These are phyloP conservation scores for Naso thynnoides DNA, from an alignment of 2,797 vertebrate genomes.

Conservation along the genomic window DNA sequence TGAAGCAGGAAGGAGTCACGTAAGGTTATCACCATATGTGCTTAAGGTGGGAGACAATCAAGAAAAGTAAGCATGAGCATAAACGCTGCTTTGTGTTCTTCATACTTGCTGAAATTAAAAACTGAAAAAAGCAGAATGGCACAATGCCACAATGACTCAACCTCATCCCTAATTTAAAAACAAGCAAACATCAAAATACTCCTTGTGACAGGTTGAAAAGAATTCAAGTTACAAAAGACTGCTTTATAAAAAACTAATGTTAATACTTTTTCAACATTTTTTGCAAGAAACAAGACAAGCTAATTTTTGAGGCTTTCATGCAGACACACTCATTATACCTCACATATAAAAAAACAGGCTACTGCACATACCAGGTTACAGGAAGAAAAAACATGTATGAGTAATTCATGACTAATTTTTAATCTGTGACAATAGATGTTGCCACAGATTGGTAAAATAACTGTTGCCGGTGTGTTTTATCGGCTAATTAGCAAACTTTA, in stretches of 20 bases:
- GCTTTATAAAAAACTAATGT: too few relatives aligned
- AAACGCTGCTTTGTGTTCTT: constrained; percentile 6
- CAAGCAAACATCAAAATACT: constrained; percentile 15
- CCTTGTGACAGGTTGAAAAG: constrained; percentile 8
- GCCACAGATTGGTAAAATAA: too few relatives aligned
- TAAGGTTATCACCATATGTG: constrained; percentile 23
- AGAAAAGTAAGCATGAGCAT: constrained; percentile 8
- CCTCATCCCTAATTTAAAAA: constrained; percentile 7
- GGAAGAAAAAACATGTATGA: too few relatives aligned
- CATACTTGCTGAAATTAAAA: constrained; percentile 7
- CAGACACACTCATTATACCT: background rate
- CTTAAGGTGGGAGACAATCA: constrained; percentile 6
- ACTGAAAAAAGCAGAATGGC: background rate
- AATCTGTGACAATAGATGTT: too few relatives aligned
- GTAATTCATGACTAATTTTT: too few relatives aligned
- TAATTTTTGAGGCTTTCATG: background rate
- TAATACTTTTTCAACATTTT: too few relatives aligned
- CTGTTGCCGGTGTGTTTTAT: background rate
- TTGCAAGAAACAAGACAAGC: background rate
- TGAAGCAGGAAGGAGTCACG: constrained; percentile 33
- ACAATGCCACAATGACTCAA: constrained; percentile 7
- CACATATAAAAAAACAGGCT: background rate
- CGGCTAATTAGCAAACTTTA: background rate
- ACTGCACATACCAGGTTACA: too few relatives aligned
- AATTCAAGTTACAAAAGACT: background rate